Evolutionary conservation across 1,140 invertebrate species (phyloP), one percentile per base, ranked within the genome.

Genomic region (Pogonomyrmex barbatus): DNA sequence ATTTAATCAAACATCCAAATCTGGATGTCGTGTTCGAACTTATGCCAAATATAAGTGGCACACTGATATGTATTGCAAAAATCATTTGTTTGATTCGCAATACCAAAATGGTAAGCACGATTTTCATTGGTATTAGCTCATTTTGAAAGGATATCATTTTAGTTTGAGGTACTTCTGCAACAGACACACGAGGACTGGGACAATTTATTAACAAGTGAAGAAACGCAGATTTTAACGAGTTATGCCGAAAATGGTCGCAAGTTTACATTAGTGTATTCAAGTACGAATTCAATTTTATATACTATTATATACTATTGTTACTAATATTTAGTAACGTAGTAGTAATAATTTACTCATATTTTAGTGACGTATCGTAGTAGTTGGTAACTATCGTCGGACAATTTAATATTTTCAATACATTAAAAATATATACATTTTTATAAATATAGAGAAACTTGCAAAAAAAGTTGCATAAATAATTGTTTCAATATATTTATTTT

Each of bases 241-340:
- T 70, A 70, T 8, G 47, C 36, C 14, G 50, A 81, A 12, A 70
- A 56, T 6, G 14, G 36, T 56, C 78, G 78, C 12, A 81, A 45
- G 39, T 42, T 81, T 1, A 70, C 65, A 2, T 33, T 81, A 14
- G 63, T 24, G 12, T 81, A 81, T 81, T 81, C 63, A 81, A 70
- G 78, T 81, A 81, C 10, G 78, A 56, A 81, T 45, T 56, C 17
- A 60, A 56, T 58, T 62, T 62, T 12, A 10, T 1, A 42, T 24
- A 24, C 24, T 24, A 24, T 24, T 24, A 30, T 30, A n/a, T 56
- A 56, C n/a, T n/a, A 56, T 2, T n/a, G 6, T 30, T 9, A 58
- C 30, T 24, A 30, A 58, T 24, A 63, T 10, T 63, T 36, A 36
- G 36, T 63, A 24, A 24, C 24, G 24, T 24, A 24, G 24, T 24